A percentile compares a stretch with the other conserved stretches of the same genome.
phyloP scores from a whole-genome alignment of 2,113 vertebrate species.

The Saguinus midas region DNA sequence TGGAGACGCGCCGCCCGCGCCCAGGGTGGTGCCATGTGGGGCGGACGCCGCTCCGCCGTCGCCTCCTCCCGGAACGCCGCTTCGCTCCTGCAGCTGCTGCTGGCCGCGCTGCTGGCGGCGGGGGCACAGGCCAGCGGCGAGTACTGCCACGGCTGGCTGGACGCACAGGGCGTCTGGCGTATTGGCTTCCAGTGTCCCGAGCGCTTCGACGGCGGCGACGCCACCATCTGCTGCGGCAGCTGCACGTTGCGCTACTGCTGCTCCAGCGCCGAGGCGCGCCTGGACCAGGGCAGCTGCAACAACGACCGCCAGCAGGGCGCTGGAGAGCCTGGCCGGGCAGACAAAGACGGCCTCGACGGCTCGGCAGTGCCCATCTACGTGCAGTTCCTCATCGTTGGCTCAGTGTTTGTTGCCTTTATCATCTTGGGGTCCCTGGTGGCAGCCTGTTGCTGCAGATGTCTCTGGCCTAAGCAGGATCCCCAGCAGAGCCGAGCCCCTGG shows the following conservation, averaged over 20 bases:
- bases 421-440: conserved; percentile 95
- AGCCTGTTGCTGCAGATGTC: conserved; percentile 96
- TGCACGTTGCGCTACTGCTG: conserved; percentile 98
- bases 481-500: conserved; percentile 86
- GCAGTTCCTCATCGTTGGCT: conserved; percentile 97
- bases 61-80: conserved; percentile 78
- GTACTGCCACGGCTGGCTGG: conserved; percentile 96
- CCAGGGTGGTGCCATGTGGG: conserved; percentile 69
- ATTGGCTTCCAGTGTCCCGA: conserved; percentile 97
- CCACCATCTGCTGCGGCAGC: conserved; percentile 98
- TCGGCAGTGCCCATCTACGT: conserved; percentile 97
- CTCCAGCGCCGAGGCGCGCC: conserved; percentile 93
- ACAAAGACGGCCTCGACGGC: conserved; percentile 73
- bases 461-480: conserved; percentile 96
- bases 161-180: conserved; percentile 91
- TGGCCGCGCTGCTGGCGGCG: conserved; percentile 85
- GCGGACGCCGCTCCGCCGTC: background rate
- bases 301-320: conserved; percentile 91
- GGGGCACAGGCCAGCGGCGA: conserved; percentile 91
- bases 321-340: conserved; percentile 81
- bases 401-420: conserved; percentile 97
- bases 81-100: conserved; percentile 80
- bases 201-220: conserved; percentile 94
- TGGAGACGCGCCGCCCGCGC: conserved; percentile 6
- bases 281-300: conserved; percentile 95